Percentiles rank a stretch among this genome's conserved stretches.
Evolutionary conservation across 2,888 invertebrate species (phyloP).

Genomic region (Cataglyphis rosenhaueri): DNA sequence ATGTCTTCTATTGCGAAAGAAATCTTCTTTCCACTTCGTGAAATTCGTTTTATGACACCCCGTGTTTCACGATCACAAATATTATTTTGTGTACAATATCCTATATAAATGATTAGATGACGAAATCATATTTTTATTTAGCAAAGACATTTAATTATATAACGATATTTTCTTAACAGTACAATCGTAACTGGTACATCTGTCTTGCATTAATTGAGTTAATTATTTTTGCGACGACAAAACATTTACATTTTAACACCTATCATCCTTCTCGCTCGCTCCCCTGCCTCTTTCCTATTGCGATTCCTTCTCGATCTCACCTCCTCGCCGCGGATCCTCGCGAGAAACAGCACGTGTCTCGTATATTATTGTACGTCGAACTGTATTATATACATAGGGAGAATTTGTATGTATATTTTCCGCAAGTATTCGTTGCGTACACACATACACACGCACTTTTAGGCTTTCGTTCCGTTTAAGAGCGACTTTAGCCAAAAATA

Average conservation of each 20-base stretch:
- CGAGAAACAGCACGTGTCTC: conserved; percentile 67
- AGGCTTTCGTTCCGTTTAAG: conserved; percentile 43
- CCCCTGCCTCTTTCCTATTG: neutral
- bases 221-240: conserved; percentile 1
- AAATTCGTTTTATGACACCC: conserved; percentile 25
- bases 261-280: neutral
- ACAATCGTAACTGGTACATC: neutral
- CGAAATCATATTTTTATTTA: neutral
- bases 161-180: neutral
- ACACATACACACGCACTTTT: conserved; percentile 1
- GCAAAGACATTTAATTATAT: neutral
- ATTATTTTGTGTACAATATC: conserved; percentile 12
- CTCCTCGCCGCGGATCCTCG: conserved; percentile 37
- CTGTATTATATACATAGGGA: conserved; percentile 46
- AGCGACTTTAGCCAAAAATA: conserved; percentile 63
- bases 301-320: conserved; percentile 38
- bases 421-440: conserved; percentile 49
- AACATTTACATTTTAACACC: neutral
- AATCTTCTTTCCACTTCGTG: conserved; percentile 24
- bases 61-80: conserved; percentile 24
- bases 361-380: conserved; percentile 59
- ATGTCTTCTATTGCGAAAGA: conserved; percentile 24
- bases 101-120: neutral
- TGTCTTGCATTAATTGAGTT: neutral
- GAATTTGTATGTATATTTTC: conserved; percentile 38